A percentile compares a stretch with the other conserved stretches of the same genome.
These are phyloP conservation scores for Sylvicola cinctus DNA, from an alignment of 2,888 invertebrate species.

Conservation along the genomic window DNA sequence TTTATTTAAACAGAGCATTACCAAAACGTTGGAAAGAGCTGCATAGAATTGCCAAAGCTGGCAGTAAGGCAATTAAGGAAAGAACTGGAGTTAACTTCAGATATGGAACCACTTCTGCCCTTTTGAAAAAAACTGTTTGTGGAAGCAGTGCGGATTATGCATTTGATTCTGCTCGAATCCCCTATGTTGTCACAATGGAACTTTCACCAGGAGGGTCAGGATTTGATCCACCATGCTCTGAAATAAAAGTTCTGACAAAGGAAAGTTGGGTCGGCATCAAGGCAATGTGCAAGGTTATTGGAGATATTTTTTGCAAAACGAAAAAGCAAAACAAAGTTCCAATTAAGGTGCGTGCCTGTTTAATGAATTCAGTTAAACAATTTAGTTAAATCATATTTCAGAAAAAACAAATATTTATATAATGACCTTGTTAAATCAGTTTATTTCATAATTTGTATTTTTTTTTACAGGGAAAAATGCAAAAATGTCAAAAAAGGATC, in stretches of 20 bases:
- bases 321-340: not conserved
- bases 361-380: too few relatives aligned
- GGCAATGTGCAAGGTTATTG: slow-evolving; percentile 22
- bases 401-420: too few relatives aligned
- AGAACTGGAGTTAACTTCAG: slow-evolving; percentile 20
- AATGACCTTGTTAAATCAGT: too few relatives aligned
- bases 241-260: slow-evolving; percentile 18
- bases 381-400: too few relatives aligned
- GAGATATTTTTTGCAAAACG: slow-evolving; percentile 2
- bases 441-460: too few relatives aligned
- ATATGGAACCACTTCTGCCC: slow-evolving; percentile 19
- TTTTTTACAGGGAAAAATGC: too few relatives aligned
- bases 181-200: slow-evolving; percentile 22
- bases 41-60: slow-evolving; percentile 18
- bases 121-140: slow-evolving; percentile 17
- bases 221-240: slow-evolving; percentile 19
- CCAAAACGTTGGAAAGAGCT: slow-evolving; percentile 16
- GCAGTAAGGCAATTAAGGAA: slow-evolving; percentile 17
- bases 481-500: too few relatives aligned
- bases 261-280: slow-evolving; percentile 24
- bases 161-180: slow-evolving; percentile 18
- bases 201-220: slow-evolving; percentile 19
- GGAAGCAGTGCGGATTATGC: slow-evolving; percentile 24
- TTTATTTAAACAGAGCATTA: slow-evolving; percentile 12
- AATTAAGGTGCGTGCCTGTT: not conserved